phyloP scores from a whole-genome alignment of 35 echinoderm and acorn worm species.

The Amphiura filiformis region DNA sequence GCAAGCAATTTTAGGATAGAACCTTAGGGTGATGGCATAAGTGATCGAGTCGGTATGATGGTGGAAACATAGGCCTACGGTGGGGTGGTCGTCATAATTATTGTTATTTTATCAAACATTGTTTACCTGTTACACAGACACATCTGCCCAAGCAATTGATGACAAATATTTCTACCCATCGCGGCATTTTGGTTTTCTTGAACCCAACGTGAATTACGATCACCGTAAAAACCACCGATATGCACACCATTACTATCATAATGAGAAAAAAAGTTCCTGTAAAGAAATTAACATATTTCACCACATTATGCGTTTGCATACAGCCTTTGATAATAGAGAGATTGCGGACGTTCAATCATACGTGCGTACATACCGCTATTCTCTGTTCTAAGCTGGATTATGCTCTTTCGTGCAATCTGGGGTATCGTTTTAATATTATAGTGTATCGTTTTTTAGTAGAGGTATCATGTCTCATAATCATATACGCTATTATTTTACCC shows the following conservation, averaged over 20 bases:
- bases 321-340: background rate
- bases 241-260: background rate
- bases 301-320: background rate
- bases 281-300: background rate
- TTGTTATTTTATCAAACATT: too few species aligned
- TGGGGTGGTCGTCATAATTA: too few species aligned
- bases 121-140: background rate
- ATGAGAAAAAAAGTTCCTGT: slow-evolving; percentile 1
- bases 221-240: background rate
- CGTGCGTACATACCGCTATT: too few species aligned
- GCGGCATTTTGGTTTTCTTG: background rate
- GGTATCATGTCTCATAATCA: background rate
- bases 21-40: too few species aligned
- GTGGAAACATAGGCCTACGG: too few species aligned
- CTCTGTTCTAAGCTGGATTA: background rate
- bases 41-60: too few species aligned
- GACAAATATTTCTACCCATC: background rate
- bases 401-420: background rate
- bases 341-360: background rate
- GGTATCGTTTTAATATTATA: background rate
- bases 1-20: too few species aligned
- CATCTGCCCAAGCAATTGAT: background rate
- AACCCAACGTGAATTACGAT: background rate
- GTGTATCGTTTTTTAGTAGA: background rate
- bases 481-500: background rate